Conservation (phyloP, 2,888 invertebrate species). For the Eupeodes luniger region DNA sequence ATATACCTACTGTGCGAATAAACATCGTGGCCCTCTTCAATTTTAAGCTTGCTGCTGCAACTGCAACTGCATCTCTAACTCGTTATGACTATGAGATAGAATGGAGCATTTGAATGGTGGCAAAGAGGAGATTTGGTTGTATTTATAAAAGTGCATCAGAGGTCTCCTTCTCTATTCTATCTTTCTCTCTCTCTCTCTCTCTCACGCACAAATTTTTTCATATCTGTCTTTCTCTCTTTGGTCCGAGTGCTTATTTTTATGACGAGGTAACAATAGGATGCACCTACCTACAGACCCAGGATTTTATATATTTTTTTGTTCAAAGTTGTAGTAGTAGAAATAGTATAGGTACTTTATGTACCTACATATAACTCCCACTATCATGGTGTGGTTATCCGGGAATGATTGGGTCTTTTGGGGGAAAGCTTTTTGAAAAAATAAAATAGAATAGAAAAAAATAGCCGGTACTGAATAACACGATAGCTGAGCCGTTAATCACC, state of each 20-base stretch:
- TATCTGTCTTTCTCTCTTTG: constrained; percentile 9
- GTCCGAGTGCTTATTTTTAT: constrained; percentile 66
- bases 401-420: constrained; percentile 64
- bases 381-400: constrained; percentile 49
- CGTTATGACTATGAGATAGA: constrained; percentile 82
- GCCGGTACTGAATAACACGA: constrained; percentile 38
- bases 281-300: constrained; percentile 45
- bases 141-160: constrained; percentile 46
- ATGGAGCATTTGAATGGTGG: constrained; percentile 70
- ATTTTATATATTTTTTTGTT: constrained; percentile 40
- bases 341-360: constrained; percentile 28
- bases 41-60: constrained; percentile 63
- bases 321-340: constrained; percentile 41
- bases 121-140: constrained; percentile 35
- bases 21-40: constrained; percentile 63
- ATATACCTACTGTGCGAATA: constrained; percentile 20
- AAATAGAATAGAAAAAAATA: constrained; percentile 2
- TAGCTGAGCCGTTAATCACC: constrained; percentile 61
- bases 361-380: constrained; percentile 45
- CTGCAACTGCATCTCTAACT: constrained; percentile 80
- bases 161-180: constrained; percentile 23
- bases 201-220: not conserved
- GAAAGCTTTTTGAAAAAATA: constrained; percentile 28
- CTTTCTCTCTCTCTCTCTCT: constrained; percentile 6
- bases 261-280: constrained; percentile 70